Evolutionary conservation across 2,113 vertebrate genomes (phyloP).

Genomic region (Ardeotis arabs): DNA sequence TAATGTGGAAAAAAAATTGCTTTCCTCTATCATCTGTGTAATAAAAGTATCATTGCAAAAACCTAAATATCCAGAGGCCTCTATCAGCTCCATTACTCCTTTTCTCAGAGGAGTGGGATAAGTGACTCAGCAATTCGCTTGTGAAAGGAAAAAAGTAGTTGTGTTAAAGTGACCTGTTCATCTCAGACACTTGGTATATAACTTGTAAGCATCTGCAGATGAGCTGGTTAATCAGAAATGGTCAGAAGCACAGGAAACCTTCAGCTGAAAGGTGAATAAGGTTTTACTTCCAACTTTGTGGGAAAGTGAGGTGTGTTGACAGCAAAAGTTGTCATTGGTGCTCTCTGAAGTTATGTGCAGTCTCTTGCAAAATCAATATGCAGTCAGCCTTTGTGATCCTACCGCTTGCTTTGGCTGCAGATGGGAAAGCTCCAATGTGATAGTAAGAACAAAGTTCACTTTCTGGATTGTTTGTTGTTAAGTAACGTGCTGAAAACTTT

Average conservation of each 20-base stretch:
- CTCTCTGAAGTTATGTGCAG: neutral
- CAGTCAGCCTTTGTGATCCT: neutral
- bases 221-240: slow-evolving; percentile 29
- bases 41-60: neutral
- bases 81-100: neutral
- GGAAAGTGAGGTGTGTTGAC: neutral
- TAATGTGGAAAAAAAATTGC: neutral
- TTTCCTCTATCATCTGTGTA: neutral
- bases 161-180: neutral
- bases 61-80: neutral
- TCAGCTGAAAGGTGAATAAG: neutral
- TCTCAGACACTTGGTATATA: neutral
- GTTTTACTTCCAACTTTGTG: neutral
- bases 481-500: neutral
- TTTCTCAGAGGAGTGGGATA: neutral
- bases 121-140: slow-evolving; percentile 15
- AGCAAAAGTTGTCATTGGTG: neutral
- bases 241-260: neutral
- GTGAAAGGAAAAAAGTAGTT: neutral
- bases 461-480: neutral
- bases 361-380: slow-evolving; percentile 25
- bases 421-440: neutral
- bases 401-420: neutral
- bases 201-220: neutral
- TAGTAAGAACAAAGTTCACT: slow-evolving; percentile 1